Conservation (phyloP, 2,888 invertebrate genomes). For the Apamea crenata region DNA sequence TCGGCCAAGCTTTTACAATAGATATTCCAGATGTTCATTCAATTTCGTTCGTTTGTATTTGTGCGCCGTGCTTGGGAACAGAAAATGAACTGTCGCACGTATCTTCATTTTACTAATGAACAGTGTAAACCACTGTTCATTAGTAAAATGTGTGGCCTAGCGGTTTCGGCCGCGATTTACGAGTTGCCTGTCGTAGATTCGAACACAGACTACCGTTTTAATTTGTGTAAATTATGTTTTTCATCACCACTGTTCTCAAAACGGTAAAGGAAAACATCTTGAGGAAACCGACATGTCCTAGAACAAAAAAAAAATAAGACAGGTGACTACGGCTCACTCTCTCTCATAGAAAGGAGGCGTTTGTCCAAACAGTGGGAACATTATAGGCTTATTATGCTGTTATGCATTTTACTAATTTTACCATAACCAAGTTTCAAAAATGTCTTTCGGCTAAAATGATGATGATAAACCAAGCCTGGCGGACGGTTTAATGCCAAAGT, state of each 20-base stretch:
- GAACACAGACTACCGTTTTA: neutral
- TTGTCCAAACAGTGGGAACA: too few species aligned
- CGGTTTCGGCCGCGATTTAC: too few species aligned
- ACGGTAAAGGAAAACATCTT: neutral
- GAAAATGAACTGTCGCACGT: neutral
- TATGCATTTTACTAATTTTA: neutral
- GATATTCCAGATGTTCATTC: constrained; percentile 13
- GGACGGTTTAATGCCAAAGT: too few species aligned
- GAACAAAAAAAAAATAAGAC: too few species aligned
- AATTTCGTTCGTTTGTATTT: constrained; percentile 19
- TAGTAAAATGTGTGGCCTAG: too few species aligned
- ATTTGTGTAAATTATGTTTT: neutral
- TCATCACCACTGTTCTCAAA: neutral
- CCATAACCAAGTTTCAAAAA: neutral
- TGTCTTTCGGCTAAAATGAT: neutral
- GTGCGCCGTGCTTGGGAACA: neutral
- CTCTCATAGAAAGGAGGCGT: too few species aligned
- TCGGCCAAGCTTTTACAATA: constrained; percentile 30
- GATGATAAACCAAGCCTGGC: neutral
- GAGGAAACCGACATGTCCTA: neutral
- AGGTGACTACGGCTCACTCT: too few species aligned
- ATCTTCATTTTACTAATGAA: neutral
- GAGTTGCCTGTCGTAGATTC: too few species aligned
- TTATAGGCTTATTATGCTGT: neutral
- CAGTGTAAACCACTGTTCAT: too few species aligned